phyloP scores from a whole-genome alignment of 2,113 vertebrate species.

The Hepsetus odoe region DNA sequence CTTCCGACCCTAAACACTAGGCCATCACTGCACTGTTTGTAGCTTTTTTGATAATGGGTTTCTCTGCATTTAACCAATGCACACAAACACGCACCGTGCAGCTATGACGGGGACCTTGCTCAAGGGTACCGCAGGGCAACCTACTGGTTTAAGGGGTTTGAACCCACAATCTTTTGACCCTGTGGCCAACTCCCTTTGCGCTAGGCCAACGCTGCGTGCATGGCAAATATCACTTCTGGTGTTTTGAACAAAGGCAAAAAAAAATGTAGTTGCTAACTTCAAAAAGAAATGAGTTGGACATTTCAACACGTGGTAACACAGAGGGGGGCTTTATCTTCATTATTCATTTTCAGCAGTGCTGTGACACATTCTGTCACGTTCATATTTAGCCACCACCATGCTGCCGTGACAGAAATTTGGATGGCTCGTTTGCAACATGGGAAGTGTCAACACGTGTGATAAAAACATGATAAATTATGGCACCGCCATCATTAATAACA shows the following conservation, averaged over 20 bases:
- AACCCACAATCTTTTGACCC: no score
- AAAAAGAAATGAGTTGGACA: neutral
- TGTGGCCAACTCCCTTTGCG: no score
- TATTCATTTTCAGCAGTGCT: neutral
- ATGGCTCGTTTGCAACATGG: constrained; percentile 2
- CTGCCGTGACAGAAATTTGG: neutral
- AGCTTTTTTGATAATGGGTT: no score
- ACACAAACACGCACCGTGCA: no score
- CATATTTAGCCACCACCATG: neutral
- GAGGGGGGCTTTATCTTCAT: neutral
- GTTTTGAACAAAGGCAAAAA: neutral
- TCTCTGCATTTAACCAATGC: no score
- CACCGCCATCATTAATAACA: constrained; percentile 4
- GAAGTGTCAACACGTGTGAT: neutral
- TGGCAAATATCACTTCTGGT: neutral
- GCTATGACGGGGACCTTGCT: no score
- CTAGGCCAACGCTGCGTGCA: neutral
- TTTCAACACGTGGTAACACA: neutral
- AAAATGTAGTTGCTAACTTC: neutral
- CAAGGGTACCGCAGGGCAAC: no score
- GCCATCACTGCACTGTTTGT: no score
- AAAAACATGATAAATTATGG: constrained; percentile 18
- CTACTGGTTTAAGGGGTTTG: no score
- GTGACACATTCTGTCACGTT: neutral
- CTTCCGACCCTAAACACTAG: no score